phyloP scores from a whole-genome alignment of 2,113 vertebrate genomes.

The Leiothrix lutea region DNA sequence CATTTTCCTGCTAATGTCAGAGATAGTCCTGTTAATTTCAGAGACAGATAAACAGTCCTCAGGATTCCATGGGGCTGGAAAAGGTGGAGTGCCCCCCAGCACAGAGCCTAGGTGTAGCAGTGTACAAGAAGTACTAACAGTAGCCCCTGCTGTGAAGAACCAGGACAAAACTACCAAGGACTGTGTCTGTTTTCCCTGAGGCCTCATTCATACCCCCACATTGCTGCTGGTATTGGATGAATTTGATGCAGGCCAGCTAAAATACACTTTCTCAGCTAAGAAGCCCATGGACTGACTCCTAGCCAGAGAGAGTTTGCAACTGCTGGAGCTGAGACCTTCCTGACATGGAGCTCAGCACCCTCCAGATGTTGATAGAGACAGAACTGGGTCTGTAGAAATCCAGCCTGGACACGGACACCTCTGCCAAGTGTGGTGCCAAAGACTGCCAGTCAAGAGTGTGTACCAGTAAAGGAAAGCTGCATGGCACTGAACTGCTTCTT shows the following conservation, averaged over 20 bases:
- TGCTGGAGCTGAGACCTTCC: neutral
- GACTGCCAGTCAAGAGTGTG: neutral
- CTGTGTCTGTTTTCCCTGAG: neutral
- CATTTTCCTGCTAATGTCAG: neutral
- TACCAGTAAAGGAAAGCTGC: neutral
- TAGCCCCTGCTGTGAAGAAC: neutral
- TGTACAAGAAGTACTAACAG: neutral
- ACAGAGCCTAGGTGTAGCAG: neutral
- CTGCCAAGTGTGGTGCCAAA: neutral
- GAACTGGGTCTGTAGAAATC: neutral
- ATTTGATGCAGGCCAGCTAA: neutral
- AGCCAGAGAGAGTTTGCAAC: neutral
- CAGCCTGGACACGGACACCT: neutral
- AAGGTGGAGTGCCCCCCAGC: neutral
- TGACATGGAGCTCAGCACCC: neutral
- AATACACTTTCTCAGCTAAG: neutral
- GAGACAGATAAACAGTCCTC: neutral
- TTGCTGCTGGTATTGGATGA: fast-evolving
- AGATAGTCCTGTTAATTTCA: neutral
- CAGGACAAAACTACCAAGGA: neutral
- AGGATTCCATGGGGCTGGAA: neutral
- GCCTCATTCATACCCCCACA: fast-evolving
- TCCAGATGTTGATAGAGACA: neutral
- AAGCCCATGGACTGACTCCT: neutral
- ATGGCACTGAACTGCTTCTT: neutral